phyloP scores from a whole-genome alignment of 2,113 vertebrate species.

The Ciconia stormi region DNA sequence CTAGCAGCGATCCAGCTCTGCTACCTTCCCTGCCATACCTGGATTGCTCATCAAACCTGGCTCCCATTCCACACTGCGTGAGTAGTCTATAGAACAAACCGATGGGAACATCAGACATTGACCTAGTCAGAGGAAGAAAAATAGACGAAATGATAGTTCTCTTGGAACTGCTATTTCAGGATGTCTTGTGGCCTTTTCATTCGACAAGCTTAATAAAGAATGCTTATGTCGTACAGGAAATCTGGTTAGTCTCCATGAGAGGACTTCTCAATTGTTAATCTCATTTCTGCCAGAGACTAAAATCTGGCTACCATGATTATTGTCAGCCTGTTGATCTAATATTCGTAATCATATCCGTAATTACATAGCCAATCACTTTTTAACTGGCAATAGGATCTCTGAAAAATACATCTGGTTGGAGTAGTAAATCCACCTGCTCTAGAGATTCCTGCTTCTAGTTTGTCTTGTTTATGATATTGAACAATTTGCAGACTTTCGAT shows the following conservation, averaged over 20 bases:
- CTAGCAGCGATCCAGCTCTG: neutral
- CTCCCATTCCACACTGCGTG: neutral
- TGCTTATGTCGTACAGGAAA: constrained; percentile 24
- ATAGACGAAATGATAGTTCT: neutral
- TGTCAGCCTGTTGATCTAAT: constrained; percentile 60
- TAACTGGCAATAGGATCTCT: neutral
- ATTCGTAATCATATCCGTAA: constrained; percentile 48
- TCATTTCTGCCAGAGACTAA: constrained; percentile 61
- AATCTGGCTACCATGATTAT: constrained; percentile 33
- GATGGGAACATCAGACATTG: neutral
- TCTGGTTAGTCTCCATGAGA: constrained; percentile 42
- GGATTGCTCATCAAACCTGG: neutral
- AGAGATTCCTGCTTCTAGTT: neutral
- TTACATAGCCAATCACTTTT: constrained; percentile 46
- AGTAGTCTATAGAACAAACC: neutral
- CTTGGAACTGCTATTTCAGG: constrained; percentile 9
- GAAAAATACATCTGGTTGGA: constrained; percentile 13
- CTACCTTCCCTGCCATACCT: neutral
- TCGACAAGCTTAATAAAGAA: neutral
- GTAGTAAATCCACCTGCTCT: neutral
- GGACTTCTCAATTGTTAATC: constrained; percentile 53
- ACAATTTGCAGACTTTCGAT: neutral
- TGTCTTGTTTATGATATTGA: neutral
- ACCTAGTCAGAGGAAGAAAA: neutral
- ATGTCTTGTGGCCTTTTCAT: neutral